Percentiles rank a stretch among this genome's conserved stretches.
Conservation (phyloP, 92 coral and sea anemone genomes). For the Heliopora coerulea region DNA sequence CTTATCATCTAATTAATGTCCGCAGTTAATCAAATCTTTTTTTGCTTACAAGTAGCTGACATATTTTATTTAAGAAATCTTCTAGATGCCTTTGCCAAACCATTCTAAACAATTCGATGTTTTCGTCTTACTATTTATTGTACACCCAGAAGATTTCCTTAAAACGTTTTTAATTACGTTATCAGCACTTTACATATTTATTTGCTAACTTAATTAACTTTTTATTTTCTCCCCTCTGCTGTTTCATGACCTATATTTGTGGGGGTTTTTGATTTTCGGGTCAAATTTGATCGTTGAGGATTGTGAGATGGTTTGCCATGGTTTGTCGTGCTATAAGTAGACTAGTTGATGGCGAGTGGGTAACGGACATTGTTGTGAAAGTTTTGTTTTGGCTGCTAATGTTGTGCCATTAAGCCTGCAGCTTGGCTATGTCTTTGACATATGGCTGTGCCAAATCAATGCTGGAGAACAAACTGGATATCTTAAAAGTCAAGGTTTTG, state of each 20-base stretch:
- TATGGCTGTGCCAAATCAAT: slow-evolving; percentile 37
- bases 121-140: no score
- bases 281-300: not conserved
- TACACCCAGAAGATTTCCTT: no score
- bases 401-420: slow-evolving; percentile 30
- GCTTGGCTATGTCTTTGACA: slow-evolving; percentile 32
- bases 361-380: not conserved
- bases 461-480: slow-evolving; percentile 40
- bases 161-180: no score
- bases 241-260: no score
- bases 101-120: no score
- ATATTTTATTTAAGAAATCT: no score
- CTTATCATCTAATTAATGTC: no score
- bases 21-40: no score
- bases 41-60: no score
- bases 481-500: slow-evolving; percentile 35
- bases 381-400: slow-evolving; percentile 31
- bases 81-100: no score
- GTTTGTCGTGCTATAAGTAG: not conserved
- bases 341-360: not conserved
- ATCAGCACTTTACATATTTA: no score
- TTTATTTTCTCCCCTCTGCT: not conserved
- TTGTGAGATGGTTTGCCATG: not conserved
- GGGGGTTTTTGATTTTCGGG: not conserved
- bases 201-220: not conserved